These are phyloP conservation scores for Drosophila atroscutellata DNA, from an alignment of 2,888 invertebrate species.

Conservation along the genomic window DNA sequence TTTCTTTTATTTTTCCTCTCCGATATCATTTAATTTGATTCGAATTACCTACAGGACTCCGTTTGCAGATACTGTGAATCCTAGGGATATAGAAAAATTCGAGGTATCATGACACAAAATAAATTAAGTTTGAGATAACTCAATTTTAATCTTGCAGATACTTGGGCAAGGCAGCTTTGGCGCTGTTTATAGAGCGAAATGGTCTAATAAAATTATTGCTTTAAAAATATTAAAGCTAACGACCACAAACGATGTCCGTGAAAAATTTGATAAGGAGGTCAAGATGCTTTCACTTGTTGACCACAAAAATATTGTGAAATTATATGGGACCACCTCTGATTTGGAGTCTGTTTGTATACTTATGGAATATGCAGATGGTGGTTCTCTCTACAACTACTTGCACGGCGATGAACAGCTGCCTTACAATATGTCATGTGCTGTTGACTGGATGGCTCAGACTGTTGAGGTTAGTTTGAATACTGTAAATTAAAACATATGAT, in stretches of 20 bases:
- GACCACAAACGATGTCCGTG: no score
- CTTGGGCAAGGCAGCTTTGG: slow-evolving; percentile 1
- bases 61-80: neutral
- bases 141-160: neutral
- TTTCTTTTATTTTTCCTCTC: neutral
- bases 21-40: no score
- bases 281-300: neutral
- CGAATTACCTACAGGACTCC: neutral
- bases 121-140: neutral
- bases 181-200: neutral
- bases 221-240: neutral
- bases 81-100: neutral
- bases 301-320: neutral
- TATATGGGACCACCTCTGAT: neutral
- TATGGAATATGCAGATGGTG: slow-evolving; percentile 2
- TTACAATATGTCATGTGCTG: neutral
- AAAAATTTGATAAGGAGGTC: neutral
- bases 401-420: neutral
- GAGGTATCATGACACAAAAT: neutral
- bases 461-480: neutral
- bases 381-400: neutral
- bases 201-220: neutral
- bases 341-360: neutral
- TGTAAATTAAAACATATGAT: neutral
- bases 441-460: slow-evolving; percentile 2